Base-by-base conservation (phyloP, 2,888 invertebrate genomes). In the Candidula unifasciata region DNA sequence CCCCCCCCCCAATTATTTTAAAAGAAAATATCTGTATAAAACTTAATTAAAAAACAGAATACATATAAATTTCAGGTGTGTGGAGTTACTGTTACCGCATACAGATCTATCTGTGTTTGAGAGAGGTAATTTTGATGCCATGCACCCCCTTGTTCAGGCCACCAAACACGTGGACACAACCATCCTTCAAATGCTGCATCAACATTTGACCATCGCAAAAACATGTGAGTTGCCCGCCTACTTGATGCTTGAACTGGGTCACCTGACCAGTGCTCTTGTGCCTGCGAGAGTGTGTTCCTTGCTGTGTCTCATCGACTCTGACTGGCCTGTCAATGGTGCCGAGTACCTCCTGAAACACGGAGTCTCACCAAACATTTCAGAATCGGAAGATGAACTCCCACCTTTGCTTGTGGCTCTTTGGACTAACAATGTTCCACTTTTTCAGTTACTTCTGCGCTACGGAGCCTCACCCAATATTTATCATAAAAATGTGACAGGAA, bases 361-460 rank as follows among this genome's bases (percentile, higher is more conserved):
- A n/a, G 86, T 91, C 21, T 73, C 80, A 27, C 86, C 88, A 13
- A 88, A 90, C 79, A 76, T 87, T 1, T 82, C 84, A 30, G 76
- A 86, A 2, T 24, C 77, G n/a, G 82, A 87, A 27, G 85, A 88
- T 54, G 89, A 91, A 64, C 78, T 91, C 74, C 90, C 92, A 24
- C 91, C 92, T 24, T 76, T 92, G 30, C 30, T 92, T 27, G 88
- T 89, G 21, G 90, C 90, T 18, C 71, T 91, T 24, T 88, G 89
- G 60, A 84, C 83, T 10, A 81, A 80, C 24, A 83, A 88, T 68
- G 81, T 87, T 37, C 88, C 86, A 18, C 85, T 89, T n/a, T 88
- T 87, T n/a, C 83, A 86, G 57, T 83, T 90, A 16, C 86, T 92
- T 24, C 84, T 92, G n/a, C 81, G 88, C 69, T 86, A 87, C 76